phyloP scores from a whole-genome alignment of 1,140 invertebrate genomes.

The Idris sp. region DNA sequence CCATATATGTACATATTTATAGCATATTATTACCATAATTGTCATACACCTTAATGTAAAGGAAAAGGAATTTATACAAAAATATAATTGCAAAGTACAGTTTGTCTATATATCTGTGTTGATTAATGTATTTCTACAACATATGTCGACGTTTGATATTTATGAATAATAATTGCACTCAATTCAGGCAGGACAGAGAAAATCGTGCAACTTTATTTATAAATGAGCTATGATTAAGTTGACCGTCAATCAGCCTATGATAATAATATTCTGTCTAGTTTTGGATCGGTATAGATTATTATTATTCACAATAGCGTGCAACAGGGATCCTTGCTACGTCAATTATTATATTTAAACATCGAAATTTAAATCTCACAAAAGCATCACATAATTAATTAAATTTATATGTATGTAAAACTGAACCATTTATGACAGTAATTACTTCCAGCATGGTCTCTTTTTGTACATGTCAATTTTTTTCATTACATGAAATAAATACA shows the following conservation, averaged over 20 bases:
- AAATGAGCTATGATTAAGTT: slow-evolving; percentile 6
- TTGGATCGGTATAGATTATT: slow-evolving; percentile 43
- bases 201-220: slow-evolving; percentile 3
- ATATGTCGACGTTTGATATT: background rate
- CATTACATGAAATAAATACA: slow-evolving; percentile 15
- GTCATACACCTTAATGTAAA: slow-evolving; percentile 15
- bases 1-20: slow-evolving; percentile 37
- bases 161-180: slow-evolving; percentile 27
- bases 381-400: slow-evolving; percentile 25
- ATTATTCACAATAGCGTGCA: slow-evolving; percentile 54
- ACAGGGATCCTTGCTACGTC: slow-evolving; percentile 47
- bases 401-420: slow-evolving; percentile 25
- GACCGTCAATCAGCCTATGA: background rate
- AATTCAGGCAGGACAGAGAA: slow-evolving; percentile 22
- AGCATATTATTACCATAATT: background rate
- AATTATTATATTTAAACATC: slow-evolving; percentile 23
- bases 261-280: slow-evolving; percentile 30
- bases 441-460: slow-evolving; percentile 6
- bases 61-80: slow-evolving; percentile 37
- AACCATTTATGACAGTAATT: slow-evolving; percentile 10
- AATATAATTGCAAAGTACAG: slow-evolving; percentile 34
- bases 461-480: slow-evolving; percentile 19
- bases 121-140: slow-evolving; percentile 14
- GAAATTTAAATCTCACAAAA: slow-evolving; percentile 32
- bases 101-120: slow-evolving; percentile 14